Conservation (phyloP, 2,888 invertebrate species). For the Drosophila greeni region DNA sequence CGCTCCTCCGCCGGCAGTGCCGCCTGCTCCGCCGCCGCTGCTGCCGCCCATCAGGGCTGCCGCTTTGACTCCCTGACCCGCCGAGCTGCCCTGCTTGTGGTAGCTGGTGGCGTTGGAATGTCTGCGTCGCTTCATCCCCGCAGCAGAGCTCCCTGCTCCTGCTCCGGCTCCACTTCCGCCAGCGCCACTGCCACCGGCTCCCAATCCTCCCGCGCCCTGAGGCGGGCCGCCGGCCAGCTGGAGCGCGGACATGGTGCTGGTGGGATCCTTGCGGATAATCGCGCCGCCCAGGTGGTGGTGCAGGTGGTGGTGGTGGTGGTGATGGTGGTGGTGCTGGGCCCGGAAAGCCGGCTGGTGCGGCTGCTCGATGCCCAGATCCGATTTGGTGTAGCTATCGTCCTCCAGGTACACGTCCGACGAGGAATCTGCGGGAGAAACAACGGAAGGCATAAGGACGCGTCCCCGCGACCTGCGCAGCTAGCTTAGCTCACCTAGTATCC, state of each 20-base stretch:
- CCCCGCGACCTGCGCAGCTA: not conserved
- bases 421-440: conserved; percentile 62
- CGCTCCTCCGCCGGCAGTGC: not conserved
- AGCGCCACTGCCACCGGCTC: conserved; percentile 9
- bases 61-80: conserved; percentile 46
- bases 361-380: conserved; percentile 78
- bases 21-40: conserved; percentile 7
- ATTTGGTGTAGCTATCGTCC: conserved; percentile 78
- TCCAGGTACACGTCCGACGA: conserved; percentile 78
- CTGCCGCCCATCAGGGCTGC: conserved; percentile 39
- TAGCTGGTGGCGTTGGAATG: conserved; percentile 79
- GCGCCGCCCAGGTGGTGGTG: conserved; percentile 70
- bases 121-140: conserved; percentile 75
- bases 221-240: conserved; percentile 80
- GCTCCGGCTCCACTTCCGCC: conserved; percentile 11
- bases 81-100: conserved; percentile 58
- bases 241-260: conserved; percentile 83
- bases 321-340: conserved; percentile 56
- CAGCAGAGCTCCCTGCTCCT: conserved; percentile 25
- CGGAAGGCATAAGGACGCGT: not conserved
- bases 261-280: conserved; percentile 82
- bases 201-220: conserved; percentile 30
- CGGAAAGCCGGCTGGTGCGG: conserved; percentile 51
- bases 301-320: conserved; percentile 52
- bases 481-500: conserved; percentile 66